Conservation (phyloP, 2,888 invertebrate genomes). For the Leptogaster cylindrica region DNA sequence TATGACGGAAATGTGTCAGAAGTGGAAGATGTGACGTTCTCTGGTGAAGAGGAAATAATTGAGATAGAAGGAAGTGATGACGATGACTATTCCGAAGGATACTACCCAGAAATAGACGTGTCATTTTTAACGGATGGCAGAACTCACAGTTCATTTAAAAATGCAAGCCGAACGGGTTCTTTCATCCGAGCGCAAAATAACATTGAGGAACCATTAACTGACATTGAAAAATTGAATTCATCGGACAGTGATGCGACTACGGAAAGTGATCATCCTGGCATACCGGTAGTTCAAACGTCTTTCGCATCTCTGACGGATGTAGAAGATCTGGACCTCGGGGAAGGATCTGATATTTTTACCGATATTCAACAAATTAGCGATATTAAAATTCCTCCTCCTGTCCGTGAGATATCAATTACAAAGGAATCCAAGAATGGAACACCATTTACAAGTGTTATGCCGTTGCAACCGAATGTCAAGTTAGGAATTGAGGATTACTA, state of each 20-base stretch:
- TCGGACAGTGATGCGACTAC: constrained; percentile 27
- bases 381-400: constrained; percentile 59
- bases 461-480: constrained; percentile 59
- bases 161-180: constrained; percentile 48
- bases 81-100: constrained; percentile 23
- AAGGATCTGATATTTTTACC: constrained; percentile 45
- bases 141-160: constrained; percentile 18
- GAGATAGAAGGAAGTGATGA: constrained; percentile 45
- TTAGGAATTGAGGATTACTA: constrained; percentile 54
- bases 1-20: constrained; percentile 54
- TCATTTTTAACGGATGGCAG: constrained; percentile 51
- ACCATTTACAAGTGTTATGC: constrained; percentile 62
- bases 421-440: constrained; percentile 60
- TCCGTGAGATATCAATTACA: constrained; percentile 62
- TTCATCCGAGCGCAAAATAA: constrained; percentile 35
- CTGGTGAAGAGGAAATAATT: constrained; percentile 56
- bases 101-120: constrained; percentile 55
- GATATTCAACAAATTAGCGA: constrained; percentile 45
- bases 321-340: constrained; percentile 56
- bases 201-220: constrained; percentile 61
- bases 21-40: constrained; percentile 56
- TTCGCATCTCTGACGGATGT: constrained; percentile 58
- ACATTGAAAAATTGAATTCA: constrained; percentile 63
- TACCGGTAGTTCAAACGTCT: constrained; percentile 56
- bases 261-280: constrained; percentile 50